These are phyloP conservation scores for Arctocebus calabarensis DNA, from an alignment of 2,797 vertebrate species.

Conservation along the genomic window DNA sequence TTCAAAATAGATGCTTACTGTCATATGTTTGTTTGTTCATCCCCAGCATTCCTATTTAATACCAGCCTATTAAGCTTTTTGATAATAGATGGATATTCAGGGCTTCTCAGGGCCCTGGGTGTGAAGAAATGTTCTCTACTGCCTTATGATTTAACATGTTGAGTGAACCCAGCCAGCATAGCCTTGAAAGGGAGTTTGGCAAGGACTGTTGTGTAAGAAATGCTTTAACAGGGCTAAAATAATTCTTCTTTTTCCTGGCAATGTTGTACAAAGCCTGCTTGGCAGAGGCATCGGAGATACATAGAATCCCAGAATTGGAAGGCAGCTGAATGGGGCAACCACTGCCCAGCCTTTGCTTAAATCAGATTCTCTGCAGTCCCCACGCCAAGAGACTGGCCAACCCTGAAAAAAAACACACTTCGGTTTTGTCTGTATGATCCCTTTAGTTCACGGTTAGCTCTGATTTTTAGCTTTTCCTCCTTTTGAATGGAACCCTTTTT, in stretches of 20 bases:
- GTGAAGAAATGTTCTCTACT: background rate
- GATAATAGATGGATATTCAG: background rate
- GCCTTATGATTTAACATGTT: background rate
- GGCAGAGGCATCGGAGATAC: background rate
- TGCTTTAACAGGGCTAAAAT: slow-evolving; percentile 44
- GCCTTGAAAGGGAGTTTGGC: slow-evolving; percentile 52
- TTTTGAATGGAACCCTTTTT: background rate
- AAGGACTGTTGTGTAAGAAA: background rate
- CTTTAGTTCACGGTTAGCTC: background rate
- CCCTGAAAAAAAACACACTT: background rate
- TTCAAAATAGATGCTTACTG: background rate
- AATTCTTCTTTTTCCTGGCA: slow-evolving; percentile 67
- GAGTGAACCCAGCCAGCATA: background rate
- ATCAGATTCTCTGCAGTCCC: background rate
- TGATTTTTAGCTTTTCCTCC: background rate
- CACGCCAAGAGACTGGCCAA: background rate
- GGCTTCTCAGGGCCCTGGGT: background rate
- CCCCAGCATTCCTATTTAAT: background rate
- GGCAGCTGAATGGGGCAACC: background rate
- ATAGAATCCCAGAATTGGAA: slow-evolving; percentile 34
- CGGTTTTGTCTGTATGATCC: background rate
- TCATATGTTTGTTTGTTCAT: background rate
- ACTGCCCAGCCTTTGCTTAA: background rate
- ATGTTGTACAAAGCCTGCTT: slow-evolving; percentile 36
- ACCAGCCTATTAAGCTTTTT: background rate